Conservation (phyloP, 2,797 vertebrate species). For the Salmo trutta region DNA sequence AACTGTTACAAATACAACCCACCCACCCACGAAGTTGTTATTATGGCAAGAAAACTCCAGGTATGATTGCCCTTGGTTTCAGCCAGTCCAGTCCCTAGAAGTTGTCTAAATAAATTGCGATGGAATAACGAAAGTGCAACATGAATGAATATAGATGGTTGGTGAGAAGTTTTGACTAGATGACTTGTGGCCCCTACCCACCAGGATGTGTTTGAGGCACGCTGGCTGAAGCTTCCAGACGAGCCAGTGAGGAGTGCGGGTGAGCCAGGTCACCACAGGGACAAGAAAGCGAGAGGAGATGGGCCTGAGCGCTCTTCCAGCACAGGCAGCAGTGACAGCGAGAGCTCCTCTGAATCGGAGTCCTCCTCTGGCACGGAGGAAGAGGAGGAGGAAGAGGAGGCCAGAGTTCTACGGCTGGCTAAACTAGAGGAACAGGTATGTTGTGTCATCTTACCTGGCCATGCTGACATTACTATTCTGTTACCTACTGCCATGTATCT, state of each 20-base stretch:
- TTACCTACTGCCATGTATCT: slow-evolving; percentile 15
- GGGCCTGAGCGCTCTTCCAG: slow-evolving; percentile 61
- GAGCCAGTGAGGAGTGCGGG: slow-evolving; percentile 55
- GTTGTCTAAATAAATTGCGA: background rate
- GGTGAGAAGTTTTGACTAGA: background rate
- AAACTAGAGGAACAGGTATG: slow-evolving; percentile 83
- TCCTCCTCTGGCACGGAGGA: slow-evolving; percentile 64
- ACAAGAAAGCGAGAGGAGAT: slow-evolving; percentile 51
- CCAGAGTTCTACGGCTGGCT: slow-evolving; percentile 64
- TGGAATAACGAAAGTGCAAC: background rate
- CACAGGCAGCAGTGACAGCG: slow-evolving; percentile 67
- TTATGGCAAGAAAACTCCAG: slow-evolving; percentile 91
- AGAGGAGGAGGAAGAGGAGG: slow-evolving; percentile 61
- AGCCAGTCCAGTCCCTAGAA: background rate
- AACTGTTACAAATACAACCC: slow-evolving; percentile 89
- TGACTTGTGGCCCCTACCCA: background rate
- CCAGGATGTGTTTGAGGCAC: slow-evolving; percentile 90
- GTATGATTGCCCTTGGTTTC: slow-evolving; percentile 58
- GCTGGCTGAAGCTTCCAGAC: slow-evolving; percentile 82
- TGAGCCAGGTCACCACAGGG: slow-evolving; percentile 7
- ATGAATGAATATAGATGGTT: background rate
- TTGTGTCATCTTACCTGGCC: slow-evolving; percentile 30
- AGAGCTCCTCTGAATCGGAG: slow-evolving; percentile 74
- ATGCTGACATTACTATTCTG: background rate
- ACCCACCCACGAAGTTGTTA: slow-evolving; percentile 84